phyloP scores from a whole-genome alignment of 2,113 vertebrate genomes.

The Tachysurus vachellii region DNA sequence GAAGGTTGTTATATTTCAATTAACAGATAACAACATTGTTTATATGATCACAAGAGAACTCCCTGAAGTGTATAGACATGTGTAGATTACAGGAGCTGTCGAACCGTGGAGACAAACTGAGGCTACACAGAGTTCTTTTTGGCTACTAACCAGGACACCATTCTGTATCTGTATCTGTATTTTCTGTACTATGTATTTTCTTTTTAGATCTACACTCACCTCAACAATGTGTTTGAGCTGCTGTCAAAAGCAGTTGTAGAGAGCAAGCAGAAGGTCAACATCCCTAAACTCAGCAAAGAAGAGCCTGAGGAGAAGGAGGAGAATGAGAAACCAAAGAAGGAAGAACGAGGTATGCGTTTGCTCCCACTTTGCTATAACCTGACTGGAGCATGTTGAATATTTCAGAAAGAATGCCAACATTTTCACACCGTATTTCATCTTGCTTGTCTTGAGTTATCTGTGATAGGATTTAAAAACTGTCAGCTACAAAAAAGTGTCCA shows the following conservation, averaged over 20 bases:
- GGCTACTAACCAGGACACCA: neutral
- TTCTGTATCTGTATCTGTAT: neutral
- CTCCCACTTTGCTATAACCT: neutral
- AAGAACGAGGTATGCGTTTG: slow-evolving; percentile 60
- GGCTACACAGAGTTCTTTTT: neutral
- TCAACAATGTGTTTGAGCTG: slow-evolving; percentile 77
- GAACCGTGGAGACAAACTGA: neutral
- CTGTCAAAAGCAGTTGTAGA: slow-evolving; percentile 72
- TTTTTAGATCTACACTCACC: slow-evolving; percentile 70
- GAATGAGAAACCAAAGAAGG: slow-evolving; percentile 65
- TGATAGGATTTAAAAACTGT: neutral
- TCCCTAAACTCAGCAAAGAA: slow-evolving; percentile 67
- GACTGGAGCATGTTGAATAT: slow-evolving; percentile 12
- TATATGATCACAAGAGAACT: neutral
- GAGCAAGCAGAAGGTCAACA: slow-evolving; percentile 74
- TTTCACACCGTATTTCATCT: neutral
- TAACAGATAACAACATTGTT: neutral
- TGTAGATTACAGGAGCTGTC: neutral
- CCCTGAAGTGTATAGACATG: neutral
- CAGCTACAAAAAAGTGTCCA: neutral
- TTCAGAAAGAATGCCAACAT: neutral
- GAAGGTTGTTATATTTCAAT: neutral
- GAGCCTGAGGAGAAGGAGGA: slow-evolving; percentile 70
- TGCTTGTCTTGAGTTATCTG: neutral
- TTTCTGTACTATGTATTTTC: neutral